Percentiles rank a stretch among this genome's conserved stretches.
These are phyloP conservation scores for Sebastes iracundus DNA, from an alignment of 2,797 vertebrate species.

Conservation along the genomic window DNA sequence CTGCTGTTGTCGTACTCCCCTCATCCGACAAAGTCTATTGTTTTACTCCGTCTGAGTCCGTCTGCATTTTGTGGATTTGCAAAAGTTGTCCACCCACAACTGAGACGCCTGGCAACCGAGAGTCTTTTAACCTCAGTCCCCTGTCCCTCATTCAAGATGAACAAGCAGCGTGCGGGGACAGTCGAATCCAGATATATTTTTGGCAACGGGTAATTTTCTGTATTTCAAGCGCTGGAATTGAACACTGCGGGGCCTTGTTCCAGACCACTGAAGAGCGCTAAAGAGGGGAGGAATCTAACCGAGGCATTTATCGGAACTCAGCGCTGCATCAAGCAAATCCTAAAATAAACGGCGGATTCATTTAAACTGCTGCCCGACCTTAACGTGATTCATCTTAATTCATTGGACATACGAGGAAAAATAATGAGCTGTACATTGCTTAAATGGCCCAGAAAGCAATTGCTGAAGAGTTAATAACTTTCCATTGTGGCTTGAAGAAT, in stretches of 20 bases:
- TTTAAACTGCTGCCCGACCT: constrained; percentile 22
- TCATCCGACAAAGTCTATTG: constrained; percentile 14
- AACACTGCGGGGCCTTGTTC: constrained; percentile 27
- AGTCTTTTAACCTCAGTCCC: constrained; percentile 32
- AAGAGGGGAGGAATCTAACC: constrained; percentile 41
- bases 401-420: constrained; percentile 28
- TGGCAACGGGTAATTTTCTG: constrained; percentile 62
- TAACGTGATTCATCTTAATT: constrained; percentile 45
- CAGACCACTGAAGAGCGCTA: constrained; percentile 54
- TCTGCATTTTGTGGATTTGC: constrained; percentile 28
- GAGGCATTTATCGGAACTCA: constrained; percentile 35
- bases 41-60: constrained; percentile 8
- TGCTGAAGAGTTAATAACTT: constrained; percentile 41
- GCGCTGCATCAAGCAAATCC: constrained; percentile 39
- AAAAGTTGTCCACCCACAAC: constrained; percentile 31
- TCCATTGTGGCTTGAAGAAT: constrained; percentile 9
- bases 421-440: constrained; percentile 19
- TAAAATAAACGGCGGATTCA: constrained; percentile 54
- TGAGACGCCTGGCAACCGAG: constrained; percentile 28
- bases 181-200: constrained; percentile 40
- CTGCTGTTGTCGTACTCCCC: constrained; percentile 30
- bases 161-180: constrained; percentile 35
- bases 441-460: constrained; percentile 51
- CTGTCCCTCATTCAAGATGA: constrained; percentile 27
- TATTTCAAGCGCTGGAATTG: constrained; percentile 37